Evolutionary conservation across 2,797 vertebrate genomes (phyloP).

Genomic region (Setipinna tenuifilis): DNA sequence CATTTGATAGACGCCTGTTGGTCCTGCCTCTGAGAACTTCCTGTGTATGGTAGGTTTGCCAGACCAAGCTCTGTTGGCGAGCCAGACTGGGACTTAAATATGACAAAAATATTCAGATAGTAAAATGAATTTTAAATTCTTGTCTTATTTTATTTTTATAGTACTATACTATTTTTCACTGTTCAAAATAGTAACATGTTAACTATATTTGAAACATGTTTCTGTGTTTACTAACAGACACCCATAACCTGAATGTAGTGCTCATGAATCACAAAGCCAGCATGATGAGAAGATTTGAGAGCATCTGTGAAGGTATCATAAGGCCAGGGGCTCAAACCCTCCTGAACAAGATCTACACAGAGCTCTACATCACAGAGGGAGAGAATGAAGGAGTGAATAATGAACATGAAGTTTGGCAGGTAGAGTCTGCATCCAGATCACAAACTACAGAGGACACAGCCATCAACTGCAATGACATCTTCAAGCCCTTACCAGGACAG

Average conservation of each 20-base stretch:
- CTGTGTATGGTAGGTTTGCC: too few species aligned
- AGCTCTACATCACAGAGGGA: conserved; percentile 51
- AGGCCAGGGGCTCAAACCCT: conserved; percentile 41
- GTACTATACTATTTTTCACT: too few species aligned
- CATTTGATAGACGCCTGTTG: too few species aligned
- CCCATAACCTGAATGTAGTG: background rate
- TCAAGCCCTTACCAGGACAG: background rate
- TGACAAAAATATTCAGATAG: too few species aligned
- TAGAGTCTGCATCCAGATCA: conserved; percentile 39
- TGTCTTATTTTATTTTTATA: too few species aligned
- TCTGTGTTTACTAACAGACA: too few species aligned
- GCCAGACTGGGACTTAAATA: too few species aligned
- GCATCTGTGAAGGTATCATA: conserved; percentile 49
- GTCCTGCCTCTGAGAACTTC: too few species aligned
- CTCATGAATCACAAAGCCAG: conserved; percentile 31
- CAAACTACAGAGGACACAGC: conserved; percentile 34
- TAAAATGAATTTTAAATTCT: too few species aligned
- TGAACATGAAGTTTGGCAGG: conserved; percentile 49
- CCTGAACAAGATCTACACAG: conserved; percentile 50
- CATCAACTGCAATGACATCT: conserved; percentile 48
- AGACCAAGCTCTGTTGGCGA: too few species aligned
- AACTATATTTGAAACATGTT: too few species aligned
- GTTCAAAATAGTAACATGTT: too few species aligned
- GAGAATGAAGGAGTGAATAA: conserved; percentile 42
- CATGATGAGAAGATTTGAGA: conserved; percentile 41